phyloP scores from a whole-genome alignment of 2,113 vertebrate genomes.

The Murina feae region DNA sequence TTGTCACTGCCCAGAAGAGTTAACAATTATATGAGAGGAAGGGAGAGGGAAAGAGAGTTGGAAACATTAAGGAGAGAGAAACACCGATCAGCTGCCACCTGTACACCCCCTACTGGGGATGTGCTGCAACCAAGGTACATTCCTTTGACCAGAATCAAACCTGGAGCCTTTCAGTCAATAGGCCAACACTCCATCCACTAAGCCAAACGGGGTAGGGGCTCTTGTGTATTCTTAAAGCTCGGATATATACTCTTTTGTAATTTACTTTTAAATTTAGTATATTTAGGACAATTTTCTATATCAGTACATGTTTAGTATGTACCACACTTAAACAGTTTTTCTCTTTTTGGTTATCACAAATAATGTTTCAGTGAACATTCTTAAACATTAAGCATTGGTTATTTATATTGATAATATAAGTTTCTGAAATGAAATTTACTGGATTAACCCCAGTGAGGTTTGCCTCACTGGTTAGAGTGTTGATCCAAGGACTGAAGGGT shows the following conservation, averaged over 20 bases:
- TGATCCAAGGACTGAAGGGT: no score
- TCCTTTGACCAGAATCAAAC: no score
- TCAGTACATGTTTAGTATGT: background rate
- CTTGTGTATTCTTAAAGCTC: background rate
- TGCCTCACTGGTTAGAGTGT: no score
- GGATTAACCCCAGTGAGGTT: background rate
- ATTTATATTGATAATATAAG: background rate
- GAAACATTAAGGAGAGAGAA: no score
- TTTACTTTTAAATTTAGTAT: slow-evolving; percentile 16
- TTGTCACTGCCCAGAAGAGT: background rate
- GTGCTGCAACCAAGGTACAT: no score
- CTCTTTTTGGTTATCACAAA: background rate
- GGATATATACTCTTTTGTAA: background rate
- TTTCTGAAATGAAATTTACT: slow-evolving; percentile 9
- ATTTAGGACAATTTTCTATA: background rate
- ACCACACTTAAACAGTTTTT: background rate
- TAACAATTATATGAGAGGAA: background rate
- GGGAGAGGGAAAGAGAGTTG: no score
- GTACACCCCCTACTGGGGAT: no score
- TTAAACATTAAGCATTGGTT: background rate
- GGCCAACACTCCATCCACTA: no score
- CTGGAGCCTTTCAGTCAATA: no score
- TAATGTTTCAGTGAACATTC: background rate
- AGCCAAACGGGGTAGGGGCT: no score
- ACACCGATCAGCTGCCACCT: no score